These are phyloP conservation scores for Nymphalis polychloros DNA, from an alignment of 2,888 invertebrate species.

Conservation along the genomic window DNA sequence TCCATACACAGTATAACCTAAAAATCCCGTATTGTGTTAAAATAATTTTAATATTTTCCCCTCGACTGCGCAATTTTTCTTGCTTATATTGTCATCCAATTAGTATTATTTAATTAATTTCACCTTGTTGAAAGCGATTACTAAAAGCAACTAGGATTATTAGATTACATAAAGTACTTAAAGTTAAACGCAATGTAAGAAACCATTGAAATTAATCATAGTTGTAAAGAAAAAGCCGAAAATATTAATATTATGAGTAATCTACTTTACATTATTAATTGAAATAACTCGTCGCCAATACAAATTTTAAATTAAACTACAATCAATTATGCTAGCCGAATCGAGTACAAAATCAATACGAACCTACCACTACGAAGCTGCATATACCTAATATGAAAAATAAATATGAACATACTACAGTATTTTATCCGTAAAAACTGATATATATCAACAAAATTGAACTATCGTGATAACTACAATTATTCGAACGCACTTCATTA, in stretches of 20 bases:
- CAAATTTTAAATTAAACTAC: not conserved
- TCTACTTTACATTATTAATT: not conserved
- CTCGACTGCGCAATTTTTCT: conserved; percentile 16
- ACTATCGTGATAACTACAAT: no score
- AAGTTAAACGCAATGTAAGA: no score
- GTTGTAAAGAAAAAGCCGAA: not conserved
- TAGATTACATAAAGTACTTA: conserved; percentile 11
- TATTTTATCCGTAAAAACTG: no score
- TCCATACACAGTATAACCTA: no score
- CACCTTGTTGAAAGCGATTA: conserved; percentile 25
- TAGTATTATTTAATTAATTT: conserved; percentile 32
- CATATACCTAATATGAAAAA: no score
- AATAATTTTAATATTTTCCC: conserved; percentile 10
- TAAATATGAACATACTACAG: no score
- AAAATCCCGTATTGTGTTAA: not conserved
- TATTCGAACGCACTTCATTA: no score
- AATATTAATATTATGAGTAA: not conserved
- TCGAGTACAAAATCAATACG: conserved; percentile 5
- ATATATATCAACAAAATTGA: no score
- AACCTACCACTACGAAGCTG: no score
- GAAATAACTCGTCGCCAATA: not conserved
- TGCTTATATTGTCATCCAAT: conserved; percentile 24
- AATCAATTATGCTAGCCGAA: conserved; percentile 5
- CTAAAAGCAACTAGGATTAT: conserved; percentile 18
- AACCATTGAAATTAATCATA: no score